Base-by-base conservation (phyloP, 2,888 invertebrate genomes). In the Stomorhina lunata region DNA sequence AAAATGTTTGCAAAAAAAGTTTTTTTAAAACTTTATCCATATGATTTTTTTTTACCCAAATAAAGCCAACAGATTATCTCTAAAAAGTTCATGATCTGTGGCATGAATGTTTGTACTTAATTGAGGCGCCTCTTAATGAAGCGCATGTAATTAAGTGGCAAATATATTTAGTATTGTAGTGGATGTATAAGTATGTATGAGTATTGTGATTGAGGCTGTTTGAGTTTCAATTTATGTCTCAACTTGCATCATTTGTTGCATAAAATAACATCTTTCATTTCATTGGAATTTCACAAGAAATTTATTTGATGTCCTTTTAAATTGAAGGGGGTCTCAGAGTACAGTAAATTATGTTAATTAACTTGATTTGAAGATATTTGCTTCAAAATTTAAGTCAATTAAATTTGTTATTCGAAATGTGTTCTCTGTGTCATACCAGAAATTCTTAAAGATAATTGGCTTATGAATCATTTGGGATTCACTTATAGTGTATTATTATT, bases 91-190 rank as follows among this genome's bases (percentile, higher is more conserved):
- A 50, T n/a, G 27, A 61, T 37, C 32, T 53, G 50, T 55, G 32
- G 15, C 12, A 17, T 27, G 68, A 59, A 43, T 55, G 69, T 63
- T n/a, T n/a, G n/a, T n/a, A n/a, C n/a, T n/a, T n/a, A 72, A 71
- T 71, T 63, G 82, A 82, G 82, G 79, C 82, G 82, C 82, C 82
- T 71, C 65, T 82, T 76, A 82, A 82, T 82, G 82, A 79, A 59
- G 75, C 82, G 61, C 27, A 59, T 75, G 79, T 71, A 82, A 82
- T 82, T 79, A 75, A 82, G 77, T 78, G 68, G 81, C 77, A 63
- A 66, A 66, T 71, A 66, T 71, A 6, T n/a, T 40, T 29, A 29
- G 12, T 48, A 48, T 53, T 12, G 34, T 7, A 2, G 55, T 22
- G 9, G 20, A 22, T 15, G 15, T 45, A 20, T 15, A 45, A 22